Percentiles rank a stretch among this genome's conserved stretches.
These are phyloP conservation scores for Phrynocephalus guinanensis DNA, from an alignment of 2,797 vertebrate genomes.

Conservation along the genomic window DNA sequence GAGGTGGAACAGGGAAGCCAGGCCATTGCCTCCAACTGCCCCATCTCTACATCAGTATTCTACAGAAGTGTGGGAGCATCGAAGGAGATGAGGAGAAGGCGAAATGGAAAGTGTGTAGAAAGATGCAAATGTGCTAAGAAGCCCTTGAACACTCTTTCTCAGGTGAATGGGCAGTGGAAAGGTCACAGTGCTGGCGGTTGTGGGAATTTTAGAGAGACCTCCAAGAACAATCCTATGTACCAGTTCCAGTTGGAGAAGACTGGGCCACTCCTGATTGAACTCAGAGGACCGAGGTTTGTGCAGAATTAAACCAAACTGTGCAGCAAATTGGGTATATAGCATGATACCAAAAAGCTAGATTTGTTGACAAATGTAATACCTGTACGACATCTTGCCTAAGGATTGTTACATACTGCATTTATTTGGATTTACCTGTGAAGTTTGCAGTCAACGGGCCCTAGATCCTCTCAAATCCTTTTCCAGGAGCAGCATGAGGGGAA, in stretches of 20 bases:
- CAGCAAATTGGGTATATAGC: background rate
- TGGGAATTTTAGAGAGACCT: constrained; percentile 94
- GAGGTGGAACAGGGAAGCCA: too few species aligned
- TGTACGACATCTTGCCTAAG: background rate
- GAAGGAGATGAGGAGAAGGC: too few species aligned
- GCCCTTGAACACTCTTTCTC: constrained; percentile 40
- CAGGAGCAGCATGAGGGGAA: too few species aligned
- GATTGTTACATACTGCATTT: background rate
- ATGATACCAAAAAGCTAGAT: background rate
- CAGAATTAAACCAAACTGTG: constrained; percentile 1
- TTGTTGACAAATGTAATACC: background rate
- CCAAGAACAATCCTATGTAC: constrained; percentile 94
- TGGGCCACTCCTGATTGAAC: constrained; percentile 91
- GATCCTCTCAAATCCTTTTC: too few species aligned
- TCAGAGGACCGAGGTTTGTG: constrained; percentile 93
- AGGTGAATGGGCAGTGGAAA: constrained; percentile 98
- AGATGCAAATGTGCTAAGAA: background rate
- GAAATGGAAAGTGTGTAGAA: background rate
- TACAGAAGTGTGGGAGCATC: background rate
- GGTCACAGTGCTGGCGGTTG: constrained; percentile 92
- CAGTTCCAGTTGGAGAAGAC: constrained; percentile 91
- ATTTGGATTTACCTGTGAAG: background rate
- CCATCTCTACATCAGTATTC: background rate
- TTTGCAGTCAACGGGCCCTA: background rate
- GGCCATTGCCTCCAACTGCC: too few species aligned